A percentile compares a stretch with the other conserved stretches of the same genome.
These are phyloP conservation scores for Coenonympha glycerion DNA, from an alignment of 2,888 invertebrate species.

Conservation along the genomic window DNA sequence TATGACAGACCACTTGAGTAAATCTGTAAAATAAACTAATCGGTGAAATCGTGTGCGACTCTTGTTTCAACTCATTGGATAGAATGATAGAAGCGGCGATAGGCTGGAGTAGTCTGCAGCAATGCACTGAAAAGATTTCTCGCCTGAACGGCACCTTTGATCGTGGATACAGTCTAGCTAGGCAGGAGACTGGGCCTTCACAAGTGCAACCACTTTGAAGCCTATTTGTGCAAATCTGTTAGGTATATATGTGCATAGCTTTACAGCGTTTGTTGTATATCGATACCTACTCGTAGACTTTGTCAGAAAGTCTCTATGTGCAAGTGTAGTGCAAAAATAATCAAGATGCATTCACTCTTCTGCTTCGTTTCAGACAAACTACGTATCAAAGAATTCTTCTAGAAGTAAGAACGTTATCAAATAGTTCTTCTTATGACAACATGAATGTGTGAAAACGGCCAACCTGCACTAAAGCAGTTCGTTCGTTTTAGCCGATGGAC, in stretches of 20 bases:
- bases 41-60: background rate
- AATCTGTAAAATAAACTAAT: background rate
- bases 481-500: too few species aligned
- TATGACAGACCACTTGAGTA: too few species aligned
- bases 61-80: background rate
- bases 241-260: background rate
- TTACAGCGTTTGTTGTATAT: background rate
- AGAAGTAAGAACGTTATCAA: too few species aligned
- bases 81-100: constrained; percentile 9
- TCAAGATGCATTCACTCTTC: too few species aligned
- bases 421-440: too few species aligned
- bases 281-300: too few species aligned
- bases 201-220: background rate
- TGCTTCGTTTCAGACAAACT: too few species aligned
- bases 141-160: constrained; percentile 21
- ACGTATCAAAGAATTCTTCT: too few species aligned
- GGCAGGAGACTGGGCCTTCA: background rate
- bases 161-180: background rate
- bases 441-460: too few species aligned
- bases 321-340: too few species aligned
- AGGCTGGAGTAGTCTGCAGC: constrained; percentile 11
- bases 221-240: background rate
- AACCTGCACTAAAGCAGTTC: too few species aligned
- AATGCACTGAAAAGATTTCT: constrained; percentile 21
- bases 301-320: too few species aligned